Percentiles rank a stretch among this genome's conserved stretches.
These are phyloP conservation scores for Rhinoraja longicauda DNA, from an alignment of 2,797 vertebrate species.

Conservation along the genomic window DNA sequence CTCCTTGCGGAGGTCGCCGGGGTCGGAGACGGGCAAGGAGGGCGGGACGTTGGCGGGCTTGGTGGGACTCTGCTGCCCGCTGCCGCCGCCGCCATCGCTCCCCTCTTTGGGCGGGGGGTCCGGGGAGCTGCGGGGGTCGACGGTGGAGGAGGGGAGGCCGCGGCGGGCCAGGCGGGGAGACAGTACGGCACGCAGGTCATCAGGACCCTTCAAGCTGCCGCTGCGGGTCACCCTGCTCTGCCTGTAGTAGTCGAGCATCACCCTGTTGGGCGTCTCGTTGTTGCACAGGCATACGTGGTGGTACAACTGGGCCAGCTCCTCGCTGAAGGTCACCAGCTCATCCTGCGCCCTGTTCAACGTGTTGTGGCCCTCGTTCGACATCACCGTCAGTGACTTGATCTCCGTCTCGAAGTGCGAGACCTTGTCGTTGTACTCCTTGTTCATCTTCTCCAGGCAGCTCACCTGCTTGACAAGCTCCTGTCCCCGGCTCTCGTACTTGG, in stretches of 20 bases:
- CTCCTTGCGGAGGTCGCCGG: conserved; percentile 86
- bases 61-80: conserved; percentile 62
- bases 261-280: conserved; percentile 92
- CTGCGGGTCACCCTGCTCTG: conserved; percentile 86
- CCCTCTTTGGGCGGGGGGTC: conserved; percentile 76
- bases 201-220: conserved; percentile 85
- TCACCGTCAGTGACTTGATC: conserved; percentile 64
- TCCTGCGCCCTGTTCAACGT: conserved; percentile 90
- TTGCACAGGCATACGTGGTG: conserved; percentile 97
- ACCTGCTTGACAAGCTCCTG: conserved; percentile 74
- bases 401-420: conserved; percentile 77
- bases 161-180: conserved; percentile 82
- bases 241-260: conserved; percentile 97
- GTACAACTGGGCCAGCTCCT: conserved; percentile 95
- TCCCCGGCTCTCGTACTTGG: conserved; percentile 71
- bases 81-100: conserved; percentile 58
- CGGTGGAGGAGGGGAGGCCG: conserved; percentile 63
- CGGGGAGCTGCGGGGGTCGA: conserved; percentile 61
- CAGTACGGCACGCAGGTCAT: conserved; percentile 80
- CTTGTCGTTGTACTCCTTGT: conserved; percentile 72
- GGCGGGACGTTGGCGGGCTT: conserved; percentile 65
- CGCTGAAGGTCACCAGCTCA: conserved; percentile 91
- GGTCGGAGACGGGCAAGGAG: conserved; percentile 72
- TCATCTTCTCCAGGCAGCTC: conserved; percentile 68
- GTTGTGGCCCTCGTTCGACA: conserved; percentile 79